Evolutionary conservation across 2,888 invertebrate species (phyloP).

Genomic region (Carterocephalus palaemon): DNA sequence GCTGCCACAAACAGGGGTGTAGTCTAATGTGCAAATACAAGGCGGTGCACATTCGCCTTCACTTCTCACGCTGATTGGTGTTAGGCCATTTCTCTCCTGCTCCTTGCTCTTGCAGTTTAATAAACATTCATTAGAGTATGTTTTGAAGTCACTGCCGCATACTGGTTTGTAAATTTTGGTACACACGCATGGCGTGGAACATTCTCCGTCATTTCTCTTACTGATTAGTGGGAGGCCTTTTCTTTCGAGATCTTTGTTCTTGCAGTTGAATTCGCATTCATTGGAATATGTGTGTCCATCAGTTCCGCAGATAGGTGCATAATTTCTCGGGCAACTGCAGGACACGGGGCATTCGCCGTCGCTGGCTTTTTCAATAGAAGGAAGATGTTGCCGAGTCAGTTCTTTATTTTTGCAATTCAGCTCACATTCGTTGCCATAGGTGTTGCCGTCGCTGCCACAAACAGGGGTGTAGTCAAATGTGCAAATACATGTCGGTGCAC

Average conservation of each 20-base stretch:
- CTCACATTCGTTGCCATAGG: too few relatives aligned
- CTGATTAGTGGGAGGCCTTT: slow-evolving; percentile 7
- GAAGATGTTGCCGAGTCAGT: too few relatives aligned
- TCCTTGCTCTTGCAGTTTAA: slow-evolving; percentile 31
- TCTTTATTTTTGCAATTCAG: too few relatives aligned
- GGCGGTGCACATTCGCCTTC: slow-evolving; percentile 23
- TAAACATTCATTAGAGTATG: slow-evolving; percentile 74
- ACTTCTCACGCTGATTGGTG: slow-evolving; percentile 1
- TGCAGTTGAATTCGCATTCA: slow-evolving; percentile 32
- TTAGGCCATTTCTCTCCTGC: slow-evolving; percentile 8
- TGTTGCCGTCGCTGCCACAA: too few relatives aligned
- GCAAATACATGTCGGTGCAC: too few relatives aligned
- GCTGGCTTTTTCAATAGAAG: too few relatives aligned
- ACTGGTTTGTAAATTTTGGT: slow-evolving; percentile 30
- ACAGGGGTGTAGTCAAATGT: too few relatives aligned
- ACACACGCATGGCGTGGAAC: slow-evolving; percentile 25
- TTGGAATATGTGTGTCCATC: slow-evolving; percentile 38
- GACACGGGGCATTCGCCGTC: slow-evolving; percentile 21
- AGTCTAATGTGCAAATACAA: slow-evolving; percentile 28
- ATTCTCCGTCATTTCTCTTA: slow-evolving; percentile 21
- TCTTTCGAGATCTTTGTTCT: slow-evolving; percentile 20
- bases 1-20: slow-evolving; percentile 34
- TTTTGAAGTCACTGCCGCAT: slow-evolving; percentile 51
- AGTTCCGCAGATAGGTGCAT: slow-evolving; percentile 36
- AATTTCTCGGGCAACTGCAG: slow-evolving; percentile 27